Evolutionary conservation across 2,888 invertebrate genomes (phyloP).

Genomic region (Cataglyphis livida): DNA sequence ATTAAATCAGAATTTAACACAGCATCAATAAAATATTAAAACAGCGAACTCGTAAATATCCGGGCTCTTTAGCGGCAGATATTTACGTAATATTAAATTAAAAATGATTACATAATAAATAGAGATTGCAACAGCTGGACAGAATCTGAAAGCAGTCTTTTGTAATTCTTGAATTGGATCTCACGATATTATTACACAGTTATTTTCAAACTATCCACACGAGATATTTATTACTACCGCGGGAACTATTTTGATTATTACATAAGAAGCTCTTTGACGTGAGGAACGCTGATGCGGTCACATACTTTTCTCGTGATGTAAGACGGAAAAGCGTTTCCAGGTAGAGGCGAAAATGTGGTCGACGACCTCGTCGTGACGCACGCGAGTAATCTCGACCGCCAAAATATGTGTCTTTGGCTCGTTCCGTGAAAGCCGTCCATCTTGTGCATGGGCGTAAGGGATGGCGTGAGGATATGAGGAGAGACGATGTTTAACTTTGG

Average conservation of each 20-base stretch:
- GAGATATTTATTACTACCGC: background rate
- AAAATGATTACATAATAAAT: slow-evolving; percentile 22
- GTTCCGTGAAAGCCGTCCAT: background rate
- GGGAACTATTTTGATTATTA: slow-evolving; percentile 19
- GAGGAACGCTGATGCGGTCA: background rate
- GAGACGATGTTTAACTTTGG: slow-evolving; percentile 17
- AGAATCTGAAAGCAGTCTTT: background rate
- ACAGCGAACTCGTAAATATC: background rate
- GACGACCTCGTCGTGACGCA: slow-evolving; percentile 64
- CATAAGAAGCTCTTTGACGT: background rate
- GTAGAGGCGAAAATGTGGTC: slow-evolving; percentile 61
- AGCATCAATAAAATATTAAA: slow-evolving; percentile 22
- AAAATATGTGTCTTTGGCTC: slow-evolving; percentile 27
- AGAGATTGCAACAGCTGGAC: background rate
- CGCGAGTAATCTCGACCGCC: slow-evolving; percentile 34
- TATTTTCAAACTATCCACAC: slow-evolving; percentile 9
- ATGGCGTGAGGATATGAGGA: background rate
- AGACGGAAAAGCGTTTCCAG: slow-evolving; percentile 64
- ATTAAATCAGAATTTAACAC: slow-evolving; percentile 3
- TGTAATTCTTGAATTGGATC: background rate
- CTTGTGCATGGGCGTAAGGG: background rate
- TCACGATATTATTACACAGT: background rate
- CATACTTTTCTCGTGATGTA: slow-evolving; percentile 17
- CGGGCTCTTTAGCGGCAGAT: background rate
- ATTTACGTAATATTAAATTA: background rate